These are phyloP conservation scores for Nebria brevicollis DNA, from an alignment of 2,888 invertebrate genomes.

Conservation along the genomic window DNA sequence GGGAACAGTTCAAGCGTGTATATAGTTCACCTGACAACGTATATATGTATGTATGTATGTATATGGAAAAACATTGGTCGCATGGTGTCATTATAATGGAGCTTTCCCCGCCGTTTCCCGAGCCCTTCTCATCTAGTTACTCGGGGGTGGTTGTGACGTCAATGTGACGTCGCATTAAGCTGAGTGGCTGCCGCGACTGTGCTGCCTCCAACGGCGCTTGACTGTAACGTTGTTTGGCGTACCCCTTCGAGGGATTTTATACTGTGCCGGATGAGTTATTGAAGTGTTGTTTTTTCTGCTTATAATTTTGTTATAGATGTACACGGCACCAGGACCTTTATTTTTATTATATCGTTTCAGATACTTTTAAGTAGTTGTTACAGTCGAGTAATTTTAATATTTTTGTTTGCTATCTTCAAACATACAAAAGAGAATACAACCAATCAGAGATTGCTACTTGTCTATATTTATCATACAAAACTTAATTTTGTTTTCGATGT, in stretches of 20 bases:
- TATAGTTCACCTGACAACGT: slow-evolving; percentile 1
- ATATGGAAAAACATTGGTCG: background rate
- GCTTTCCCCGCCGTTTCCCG: background rate
- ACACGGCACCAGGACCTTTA: background rate
- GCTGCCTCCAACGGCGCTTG: background rate
- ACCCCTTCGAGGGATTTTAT: background rate
- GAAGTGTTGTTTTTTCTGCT: slow-evolving; percentile 1
- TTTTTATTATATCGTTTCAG: background rate
- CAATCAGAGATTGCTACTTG: no score
- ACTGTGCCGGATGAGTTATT: background rate
- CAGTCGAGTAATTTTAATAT: background rate
- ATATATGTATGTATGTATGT: background rate
- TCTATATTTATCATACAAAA: no score
- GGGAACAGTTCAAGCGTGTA: background rate
- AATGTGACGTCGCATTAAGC: slow-evolving; percentile 1
- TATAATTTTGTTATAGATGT: background rate
- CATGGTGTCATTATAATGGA: background rate
- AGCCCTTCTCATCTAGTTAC: background rate
- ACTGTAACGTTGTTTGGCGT: background rate
- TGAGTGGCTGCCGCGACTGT: background rate
- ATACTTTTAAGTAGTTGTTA: background rate
- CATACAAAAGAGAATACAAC: no score
- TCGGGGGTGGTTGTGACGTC: background rate
- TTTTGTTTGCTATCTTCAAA: no score
- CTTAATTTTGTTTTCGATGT: no score